Evolutionary conservation across 2,113 vertebrate species (phyloP), one percentile per base, ranked within the genome.

Genomic region (Pleuronectes platessa): DNA sequence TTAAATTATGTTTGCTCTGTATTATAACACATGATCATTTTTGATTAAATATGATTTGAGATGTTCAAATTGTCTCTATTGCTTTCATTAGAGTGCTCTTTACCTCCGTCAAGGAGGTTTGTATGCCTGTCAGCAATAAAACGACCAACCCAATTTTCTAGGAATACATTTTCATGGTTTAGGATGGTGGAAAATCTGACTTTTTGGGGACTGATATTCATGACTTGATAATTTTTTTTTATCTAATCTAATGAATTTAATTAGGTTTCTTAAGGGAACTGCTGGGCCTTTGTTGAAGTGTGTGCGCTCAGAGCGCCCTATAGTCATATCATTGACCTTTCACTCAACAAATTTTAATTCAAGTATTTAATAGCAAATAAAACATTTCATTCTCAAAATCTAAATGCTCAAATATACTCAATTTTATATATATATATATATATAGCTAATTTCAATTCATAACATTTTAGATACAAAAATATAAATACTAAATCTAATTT

Each of bases 1-100:
- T 97, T 84, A 97, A 96, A 95, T 97, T 97, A 96, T 95, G 92
- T 96, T 95, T 94, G 94, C 94, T 97, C 71, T 90, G 96, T 98
- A 97, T 96, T 63, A 98, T 97, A 97, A 49, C 74, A 54, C 74
- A 27, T n/a, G 59, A 61, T 95, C 95, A 96, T 96, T 99, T 99
- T 96, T 96, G 95, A 98, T 96, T 98, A 98, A 97, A 96, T 91
- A 95, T 96, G 92, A 96, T 97, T 96, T 93, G 92, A 96, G 93
- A 88, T 95, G 92, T 87, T 76, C n/a, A 73, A 55, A 9, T 23
- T 42, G 61, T 1, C 5, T 31, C 5, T 71, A 3, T 40, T 73
- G 2, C 6, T 76, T 62, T 42, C 17, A 51, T 7, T 18, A 2
- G 47, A 20, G 15, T 51, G 47, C 4, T 5, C 40, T 20, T 51